Percentiles rank a stretch among this genome's conserved stretches.
phyloP scores from a whole-genome alignment of 2,113 vertebrate genomes.

The Ceratotherium simum region DNA sequence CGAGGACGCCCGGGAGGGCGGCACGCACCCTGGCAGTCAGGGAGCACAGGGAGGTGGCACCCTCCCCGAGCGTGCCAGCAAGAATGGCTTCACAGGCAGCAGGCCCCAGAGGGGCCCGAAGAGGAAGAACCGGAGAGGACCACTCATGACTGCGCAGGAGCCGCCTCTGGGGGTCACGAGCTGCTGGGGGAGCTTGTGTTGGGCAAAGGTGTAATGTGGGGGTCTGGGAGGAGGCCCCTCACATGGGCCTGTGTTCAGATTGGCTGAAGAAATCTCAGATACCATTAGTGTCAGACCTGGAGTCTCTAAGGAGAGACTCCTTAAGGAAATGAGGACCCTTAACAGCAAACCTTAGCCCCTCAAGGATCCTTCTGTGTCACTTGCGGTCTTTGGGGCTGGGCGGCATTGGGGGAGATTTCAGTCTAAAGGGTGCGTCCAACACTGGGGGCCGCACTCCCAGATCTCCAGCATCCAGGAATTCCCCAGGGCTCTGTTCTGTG shows the following conservation, averaged over 20 bases:
- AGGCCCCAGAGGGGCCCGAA: not conserved
- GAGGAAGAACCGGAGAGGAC: not conserved
- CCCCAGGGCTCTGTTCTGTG: not conserved
- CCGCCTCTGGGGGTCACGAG: not conserved
- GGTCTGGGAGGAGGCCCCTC: not conserved
- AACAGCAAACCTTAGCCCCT: not conserved
- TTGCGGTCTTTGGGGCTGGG: not conserved
- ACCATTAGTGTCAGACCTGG: not conserved
- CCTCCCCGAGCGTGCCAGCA: not conserved
- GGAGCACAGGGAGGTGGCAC: too few species aligned
- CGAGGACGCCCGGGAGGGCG: not conserved
- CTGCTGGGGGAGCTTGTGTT: not conserved
- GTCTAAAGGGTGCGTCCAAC: not conserved
- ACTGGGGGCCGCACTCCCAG: rapidly evolving
- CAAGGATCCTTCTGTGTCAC: not conserved
- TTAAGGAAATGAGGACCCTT: not conserved
- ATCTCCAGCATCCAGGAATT: too few species aligned
- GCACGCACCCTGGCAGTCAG: not conserved
- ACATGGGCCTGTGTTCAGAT: not conserved
- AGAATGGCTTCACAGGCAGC: not conserved
- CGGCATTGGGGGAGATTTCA: not conserved
- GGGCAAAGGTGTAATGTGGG: rapidly evolving
- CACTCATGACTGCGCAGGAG: not conserved
- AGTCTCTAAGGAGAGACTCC: not conserved
- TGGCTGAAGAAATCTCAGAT: not conserved